Percentiles rank a stretch among this genome's conserved stretches.
Conservation (phyloP, 2,797 vertebrate genomes). For the Eidolon dupreanum region DNA sequence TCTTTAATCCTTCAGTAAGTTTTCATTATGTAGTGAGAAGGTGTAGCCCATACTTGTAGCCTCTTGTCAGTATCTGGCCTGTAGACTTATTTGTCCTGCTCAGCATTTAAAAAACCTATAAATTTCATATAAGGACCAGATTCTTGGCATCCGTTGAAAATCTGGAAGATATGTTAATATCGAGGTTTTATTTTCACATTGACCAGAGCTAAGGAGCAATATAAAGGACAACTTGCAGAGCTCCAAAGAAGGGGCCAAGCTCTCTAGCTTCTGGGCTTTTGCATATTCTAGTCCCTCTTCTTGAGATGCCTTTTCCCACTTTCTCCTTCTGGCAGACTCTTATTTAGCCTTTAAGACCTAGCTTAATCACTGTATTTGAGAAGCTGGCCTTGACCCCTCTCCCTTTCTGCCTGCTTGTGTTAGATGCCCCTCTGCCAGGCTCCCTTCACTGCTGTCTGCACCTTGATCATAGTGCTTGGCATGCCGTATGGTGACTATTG, state of each 20-base stretch:
- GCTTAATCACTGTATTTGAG: background rate
- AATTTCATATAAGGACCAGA: background rate
- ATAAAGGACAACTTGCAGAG: background rate
- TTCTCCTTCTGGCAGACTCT: background rate
- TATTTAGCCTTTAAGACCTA: background rate
- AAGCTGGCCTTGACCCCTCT: background rate
- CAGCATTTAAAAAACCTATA: constrained; percentile 11
- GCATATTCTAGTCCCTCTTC: background rate
- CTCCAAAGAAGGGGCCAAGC: background rate
- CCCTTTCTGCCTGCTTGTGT: background rate
- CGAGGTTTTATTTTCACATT: background rate
- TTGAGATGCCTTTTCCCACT: background rate
- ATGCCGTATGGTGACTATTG: background rate
- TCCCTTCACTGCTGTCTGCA: background rate
- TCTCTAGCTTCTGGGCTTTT: background rate
- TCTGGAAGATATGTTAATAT: constrained; percentile 38
- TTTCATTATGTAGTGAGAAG: constrained; percentile 22
- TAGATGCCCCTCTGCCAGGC: background rate
- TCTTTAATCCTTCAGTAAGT: background rate
- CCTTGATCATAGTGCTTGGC: background rate
- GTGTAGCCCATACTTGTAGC: background rate
- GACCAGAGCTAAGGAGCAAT: background rate
- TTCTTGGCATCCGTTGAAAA: constrained; percentile 23
- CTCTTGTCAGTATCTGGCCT: background rate
- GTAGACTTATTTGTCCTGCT: background rate